Evolutionary conservation across 1,140 invertebrate genomes (phyloP).

Genomic region (Triops cancriformis): DNA sequence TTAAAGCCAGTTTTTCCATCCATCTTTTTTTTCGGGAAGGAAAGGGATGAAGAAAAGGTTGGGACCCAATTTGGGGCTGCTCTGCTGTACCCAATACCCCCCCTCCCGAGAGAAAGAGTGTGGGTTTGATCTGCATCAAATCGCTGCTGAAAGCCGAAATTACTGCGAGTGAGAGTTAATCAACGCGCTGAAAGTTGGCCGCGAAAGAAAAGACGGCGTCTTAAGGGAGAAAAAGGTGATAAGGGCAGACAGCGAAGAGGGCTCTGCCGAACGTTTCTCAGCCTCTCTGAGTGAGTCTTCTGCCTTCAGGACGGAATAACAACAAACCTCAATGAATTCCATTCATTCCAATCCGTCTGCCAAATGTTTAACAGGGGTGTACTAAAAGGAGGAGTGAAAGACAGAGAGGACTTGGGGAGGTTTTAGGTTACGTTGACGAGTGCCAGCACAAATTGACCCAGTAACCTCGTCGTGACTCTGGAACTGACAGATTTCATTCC

Average conservation of each 20-base stretch:
- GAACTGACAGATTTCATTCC: not conserved
- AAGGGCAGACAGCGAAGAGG: not conserved
- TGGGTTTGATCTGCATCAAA: not conserved
- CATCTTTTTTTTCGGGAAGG: not conserved
- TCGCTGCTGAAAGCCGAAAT: not conserved
- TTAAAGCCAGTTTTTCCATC: too few species aligned
- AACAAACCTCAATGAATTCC: not conserved
- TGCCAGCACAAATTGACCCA: conserved; percentile 1
- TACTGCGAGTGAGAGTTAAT: not conserved
- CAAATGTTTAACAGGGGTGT: not conserved
- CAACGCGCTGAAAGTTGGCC: not conserved
- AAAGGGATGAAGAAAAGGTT: not conserved
- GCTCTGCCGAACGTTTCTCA: too few species aligned
- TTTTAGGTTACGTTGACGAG: not conserved
- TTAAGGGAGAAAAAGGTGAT: not conserved
- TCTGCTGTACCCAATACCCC: not conserved
- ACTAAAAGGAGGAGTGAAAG: not conserved
- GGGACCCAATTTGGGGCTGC: not conserved
- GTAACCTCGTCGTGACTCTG: not conserved
- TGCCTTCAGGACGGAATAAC: not conserved
- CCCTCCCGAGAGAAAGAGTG: not conserved
- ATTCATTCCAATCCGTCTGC: conserved; percentile 1
- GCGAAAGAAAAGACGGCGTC: not conserved
- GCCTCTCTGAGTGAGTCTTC: not conserved
- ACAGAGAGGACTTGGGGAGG: too few species aligned